Evolutionary conservation across 2,113 vertebrate species (phyloP).

Genomic region (Notiomystis cincta): DNA sequence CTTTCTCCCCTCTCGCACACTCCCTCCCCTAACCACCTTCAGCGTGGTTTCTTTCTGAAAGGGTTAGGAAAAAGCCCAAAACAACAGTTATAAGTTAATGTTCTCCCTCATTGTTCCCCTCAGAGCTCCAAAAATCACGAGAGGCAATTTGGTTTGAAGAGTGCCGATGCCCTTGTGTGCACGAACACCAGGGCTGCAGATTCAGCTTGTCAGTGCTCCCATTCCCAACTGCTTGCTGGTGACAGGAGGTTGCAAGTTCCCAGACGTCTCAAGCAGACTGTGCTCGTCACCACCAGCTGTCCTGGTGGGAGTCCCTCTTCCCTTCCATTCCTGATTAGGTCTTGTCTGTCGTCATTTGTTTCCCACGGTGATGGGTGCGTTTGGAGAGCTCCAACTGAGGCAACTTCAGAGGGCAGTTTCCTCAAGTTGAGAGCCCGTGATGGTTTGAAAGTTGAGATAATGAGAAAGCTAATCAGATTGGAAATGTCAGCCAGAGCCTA

Average conservation of each 20-base stretch:
- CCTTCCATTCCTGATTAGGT: not conserved
- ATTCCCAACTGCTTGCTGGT: not conserved
- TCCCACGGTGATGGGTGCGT: not conserved
- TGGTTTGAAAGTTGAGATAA: not conserved
- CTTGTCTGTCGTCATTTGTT: not conserved
- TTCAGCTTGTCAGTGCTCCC: not conserved
- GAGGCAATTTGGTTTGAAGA: not conserved
- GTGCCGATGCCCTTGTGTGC: not conserved
- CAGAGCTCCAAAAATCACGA: not conserved
- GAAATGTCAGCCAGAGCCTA: not conserved
- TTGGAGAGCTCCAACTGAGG: not conserved
- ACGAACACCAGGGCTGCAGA: not conserved
- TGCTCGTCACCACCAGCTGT: slow-evolving; percentile 17
- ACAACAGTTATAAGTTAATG: not conserved
- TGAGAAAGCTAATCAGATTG: not conserved
- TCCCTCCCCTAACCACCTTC: not conserved
- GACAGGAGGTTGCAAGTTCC: not conserved
- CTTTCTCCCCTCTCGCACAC: not conserved
- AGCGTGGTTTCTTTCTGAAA: not conserved
- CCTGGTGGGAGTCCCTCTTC: slow-evolving; percentile 21
- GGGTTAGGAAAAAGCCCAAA: not conserved
- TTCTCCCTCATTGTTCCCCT: not conserved
- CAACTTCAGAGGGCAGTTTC: not conserved
- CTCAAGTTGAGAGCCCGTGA: not conserved
- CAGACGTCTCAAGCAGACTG: not conserved